phyloP scores from a whole-genome alignment of 1,140 invertebrate species.

The Polypedilum pembai region DNA sequence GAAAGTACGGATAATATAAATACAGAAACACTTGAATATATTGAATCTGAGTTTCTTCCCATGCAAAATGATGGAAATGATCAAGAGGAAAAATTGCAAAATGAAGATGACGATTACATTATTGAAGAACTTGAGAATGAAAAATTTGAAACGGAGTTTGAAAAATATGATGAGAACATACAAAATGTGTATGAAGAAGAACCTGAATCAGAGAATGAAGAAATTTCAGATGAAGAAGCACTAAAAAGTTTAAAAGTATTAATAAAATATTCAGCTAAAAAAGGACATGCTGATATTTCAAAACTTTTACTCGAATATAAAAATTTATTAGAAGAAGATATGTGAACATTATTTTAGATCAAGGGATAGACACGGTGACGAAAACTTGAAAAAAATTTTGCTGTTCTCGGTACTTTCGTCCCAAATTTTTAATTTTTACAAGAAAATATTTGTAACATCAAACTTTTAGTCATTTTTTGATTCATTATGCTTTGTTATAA shows the following conservation, averaged over 20 bases:
- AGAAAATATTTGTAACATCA: no score
- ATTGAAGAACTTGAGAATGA: neutral
- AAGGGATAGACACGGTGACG: no score
- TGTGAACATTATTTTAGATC: no score
- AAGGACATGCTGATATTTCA: neutral
- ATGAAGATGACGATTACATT: neutral
- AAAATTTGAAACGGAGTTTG: neutral
- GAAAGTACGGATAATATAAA: neutral
- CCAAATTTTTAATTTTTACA: no score
- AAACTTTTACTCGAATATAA: neutral
- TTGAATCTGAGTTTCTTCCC: neutral
- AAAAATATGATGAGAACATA: neutral
- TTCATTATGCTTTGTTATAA: no score
- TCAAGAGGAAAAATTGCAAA: neutral
- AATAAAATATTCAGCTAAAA: constrained; percentile 11
- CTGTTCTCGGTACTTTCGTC: no score
- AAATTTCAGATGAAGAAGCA: neutral
- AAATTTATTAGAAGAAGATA: neutral
- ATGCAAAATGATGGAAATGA: neutral
- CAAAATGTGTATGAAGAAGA: neutral
- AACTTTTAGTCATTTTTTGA: no score
- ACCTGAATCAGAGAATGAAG: neutral
- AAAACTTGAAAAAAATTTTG: no score
- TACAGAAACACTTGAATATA: neutral
- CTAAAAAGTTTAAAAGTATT: neutral